These are phyloP conservation scores for Coluber constrictor DNA, from an alignment of 2,797 vertebrate species.

Conservation along the genomic window DNA sequence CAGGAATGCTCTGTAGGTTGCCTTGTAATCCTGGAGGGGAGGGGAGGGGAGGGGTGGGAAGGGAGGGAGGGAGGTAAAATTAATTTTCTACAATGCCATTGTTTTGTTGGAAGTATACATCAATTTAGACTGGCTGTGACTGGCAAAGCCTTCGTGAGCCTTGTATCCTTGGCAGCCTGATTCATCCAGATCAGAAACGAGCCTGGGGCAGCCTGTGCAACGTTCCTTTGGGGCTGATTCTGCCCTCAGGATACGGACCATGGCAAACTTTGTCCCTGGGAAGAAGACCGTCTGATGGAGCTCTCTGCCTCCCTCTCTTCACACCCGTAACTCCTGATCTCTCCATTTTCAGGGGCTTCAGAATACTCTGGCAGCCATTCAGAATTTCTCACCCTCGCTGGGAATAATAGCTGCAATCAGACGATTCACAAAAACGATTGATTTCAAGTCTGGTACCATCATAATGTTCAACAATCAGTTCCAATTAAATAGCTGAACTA, in stretches of 20 bases:
- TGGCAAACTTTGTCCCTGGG: neutral
- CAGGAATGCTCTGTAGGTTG: neutral
- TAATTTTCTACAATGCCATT: conserved; percentile 26
- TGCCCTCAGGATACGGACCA: neutral
- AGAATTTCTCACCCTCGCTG: neutral
- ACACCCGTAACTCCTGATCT: neutral
- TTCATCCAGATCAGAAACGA: neutral
- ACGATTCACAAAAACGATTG: neutral
- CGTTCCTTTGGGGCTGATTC: neutral
- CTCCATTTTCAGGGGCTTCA: neutral
- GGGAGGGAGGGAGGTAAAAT: neutral
- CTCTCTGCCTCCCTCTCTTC: neutral
- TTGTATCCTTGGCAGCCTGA: neutral
- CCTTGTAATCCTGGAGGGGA: neutral
- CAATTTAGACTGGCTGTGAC: conserved; percentile 33
- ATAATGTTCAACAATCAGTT: conserved; percentile 4
- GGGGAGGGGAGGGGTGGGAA: too few species aligned
- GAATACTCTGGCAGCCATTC: neutral
- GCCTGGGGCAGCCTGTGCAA: neutral
- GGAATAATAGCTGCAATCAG: conserved; percentile 18
- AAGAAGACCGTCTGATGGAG: neutral
- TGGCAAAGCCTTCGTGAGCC: conserved; percentile 31
- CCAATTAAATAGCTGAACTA: neutral
- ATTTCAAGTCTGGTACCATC: neutral
- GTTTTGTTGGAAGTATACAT: conserved; percentile 37